A percentile compares a stretch with the other conserved stretches of the same genome.
These are phyloP conservation scores for Acanthopleura granulata DNA, from an alignment of 2,888 invertebrate species.

Conservation along the genomic window DNA sequence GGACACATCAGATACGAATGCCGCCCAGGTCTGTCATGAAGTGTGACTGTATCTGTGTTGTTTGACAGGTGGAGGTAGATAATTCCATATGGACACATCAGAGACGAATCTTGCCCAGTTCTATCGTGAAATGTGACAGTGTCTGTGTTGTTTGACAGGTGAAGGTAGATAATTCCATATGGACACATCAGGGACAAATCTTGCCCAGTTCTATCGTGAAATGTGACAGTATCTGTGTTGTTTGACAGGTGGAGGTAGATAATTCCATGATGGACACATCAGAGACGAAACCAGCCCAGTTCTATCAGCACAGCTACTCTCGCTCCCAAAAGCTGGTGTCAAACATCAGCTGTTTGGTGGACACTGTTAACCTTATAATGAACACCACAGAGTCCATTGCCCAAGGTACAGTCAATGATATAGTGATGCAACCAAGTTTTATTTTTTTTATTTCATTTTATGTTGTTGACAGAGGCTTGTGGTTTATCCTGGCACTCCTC, in stretches of 20 bases:
- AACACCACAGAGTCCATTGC: conserved; percentile 43
- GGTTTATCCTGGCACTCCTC: too few relatives aligned
- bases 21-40: too few relatives aligned
- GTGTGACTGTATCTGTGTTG: too few relatives aligned
- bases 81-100: conserved; percentile 44
- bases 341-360: conserved; percentile 48
- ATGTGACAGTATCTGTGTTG: too few relatives aligned
- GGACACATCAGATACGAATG: too few relatives aligned
- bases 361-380: conserved; percentile 44
- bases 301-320: conserved; percentile 46
- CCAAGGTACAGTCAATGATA: conserved; percentile 37
- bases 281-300: conserved; percentile 37
- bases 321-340: conserved; percentile 46
- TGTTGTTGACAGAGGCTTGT: too few relatives aligned
- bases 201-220: too few relatives aligned
- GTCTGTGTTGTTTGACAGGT: conserved; percentile 37
- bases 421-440: too few relatives aligned
- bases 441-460: too few relatives aligned
- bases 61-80: conserved; percentile 49
- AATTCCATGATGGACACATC: conserved; percentile 43
- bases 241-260: conserved; percentile 49
- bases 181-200: too few relatives aligned
- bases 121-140: too few relatives aligned
- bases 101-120: conserved; percentile 37
- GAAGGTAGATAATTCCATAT: too few relatives aligned